Evolutionary conservation across 2,888 invertebrate genomes (phyloP), one percentile per base, ranked within the genome.

Genomic region (Seira ritae): DNA sequence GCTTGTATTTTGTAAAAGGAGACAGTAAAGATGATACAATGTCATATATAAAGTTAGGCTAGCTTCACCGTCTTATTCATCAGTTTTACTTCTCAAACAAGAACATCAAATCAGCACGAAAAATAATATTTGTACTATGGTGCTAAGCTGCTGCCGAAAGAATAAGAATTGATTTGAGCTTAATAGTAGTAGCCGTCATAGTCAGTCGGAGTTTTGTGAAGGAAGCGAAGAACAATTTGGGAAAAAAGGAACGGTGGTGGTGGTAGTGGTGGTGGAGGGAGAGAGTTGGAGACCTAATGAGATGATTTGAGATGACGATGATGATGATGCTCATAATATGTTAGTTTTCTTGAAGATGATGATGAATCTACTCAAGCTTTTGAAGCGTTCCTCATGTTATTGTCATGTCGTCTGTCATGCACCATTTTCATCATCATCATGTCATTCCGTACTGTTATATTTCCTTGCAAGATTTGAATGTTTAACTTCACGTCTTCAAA

Each of bases 401-500:
- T 46, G 46, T 69, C 46, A 69, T 46, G 50, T 70, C 50, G 23
- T 50, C 50, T 70, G 70, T 46, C 70, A 70, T 22, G 50, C 50
- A 50, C 23, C 42, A 22, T 70, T 22, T 70, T 50, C 70, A 22
- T 22, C 46, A 70, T 46, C 46, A 3, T 42, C 17, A 19, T 31
- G 31, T 31, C 31, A n/a, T n/a, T n/a, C n/a, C n/a, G n/a, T n/a
- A n/a, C n/a, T n/a, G n/a, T n/a, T 31, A 31, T 31, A 31, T 8
- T 2, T 31, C 8, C 31, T 31, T 4, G 8, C 31, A 31, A 8
- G 8, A 31, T 31, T 31, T 31, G 31, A 31, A 31, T 31, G 31
- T 31, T 31, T 31, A 31, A 8, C 3, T 31, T 31, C 8, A 31
- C 31, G 31, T 31, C 31, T 31, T 31, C 31, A 31, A 31, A 31